A percentile compares a stretch with the other conserved stretches of the same genome.
Conservation (phyloP, 2,888 invertebrate species). For the Zhengitettix transpicula region DNA sequence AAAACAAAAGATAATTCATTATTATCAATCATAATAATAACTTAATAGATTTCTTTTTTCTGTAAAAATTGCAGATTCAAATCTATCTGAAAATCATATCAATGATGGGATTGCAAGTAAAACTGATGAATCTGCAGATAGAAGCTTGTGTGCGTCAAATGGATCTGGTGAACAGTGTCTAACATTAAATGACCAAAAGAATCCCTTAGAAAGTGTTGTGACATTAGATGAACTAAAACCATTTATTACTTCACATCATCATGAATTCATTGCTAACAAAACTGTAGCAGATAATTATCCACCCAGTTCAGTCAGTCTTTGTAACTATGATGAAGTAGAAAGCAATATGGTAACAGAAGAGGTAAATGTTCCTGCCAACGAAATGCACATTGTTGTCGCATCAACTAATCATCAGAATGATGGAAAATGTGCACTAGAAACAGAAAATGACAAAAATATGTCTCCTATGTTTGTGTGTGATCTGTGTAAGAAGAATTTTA, state of each 20-base stretch:
- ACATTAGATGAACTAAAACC: neutral
- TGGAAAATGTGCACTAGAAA: neutral
- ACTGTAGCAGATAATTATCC: neutral
- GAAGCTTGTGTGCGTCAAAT: no score
- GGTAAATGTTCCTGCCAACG: neutral
- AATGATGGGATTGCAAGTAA: neutral
- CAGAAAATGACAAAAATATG: neutral
- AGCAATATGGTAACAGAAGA: no score
- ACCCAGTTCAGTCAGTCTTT: no score
- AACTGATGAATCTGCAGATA: no score
- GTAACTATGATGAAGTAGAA: no score
- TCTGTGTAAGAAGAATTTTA: slow-evolving; percentile 8
- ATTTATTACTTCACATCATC: neutral
- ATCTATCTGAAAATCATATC: neutral
- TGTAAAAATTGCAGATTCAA: neutral
- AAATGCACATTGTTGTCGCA: slow-evolving; percentile 7
- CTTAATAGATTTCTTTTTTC: neutral
- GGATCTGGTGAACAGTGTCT: no score
- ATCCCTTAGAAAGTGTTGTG: neutral
- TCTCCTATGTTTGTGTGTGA: slow-evolving; percentile 4
- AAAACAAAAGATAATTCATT: no score
- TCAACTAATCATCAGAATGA: neutral
- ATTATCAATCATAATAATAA: no score
- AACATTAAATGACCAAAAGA: no score
- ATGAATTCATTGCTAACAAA: neutral